Evolutionary conservation across 2,888 invertebrate genomes (phyloP).

Genomic region (Diarsia dahlii): DNA sequence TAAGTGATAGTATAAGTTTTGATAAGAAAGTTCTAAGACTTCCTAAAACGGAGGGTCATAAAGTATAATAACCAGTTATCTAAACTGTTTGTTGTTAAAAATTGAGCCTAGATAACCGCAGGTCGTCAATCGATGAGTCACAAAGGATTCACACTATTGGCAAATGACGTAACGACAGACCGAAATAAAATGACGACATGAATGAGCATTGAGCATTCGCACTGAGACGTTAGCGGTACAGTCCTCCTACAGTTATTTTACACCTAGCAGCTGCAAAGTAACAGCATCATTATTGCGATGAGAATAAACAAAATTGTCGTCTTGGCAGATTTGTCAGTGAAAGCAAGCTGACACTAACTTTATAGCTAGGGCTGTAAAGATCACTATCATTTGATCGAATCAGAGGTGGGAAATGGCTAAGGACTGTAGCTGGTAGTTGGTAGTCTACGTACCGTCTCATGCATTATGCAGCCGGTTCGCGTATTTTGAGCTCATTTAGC

Average conservation of each 20-base stretch:
- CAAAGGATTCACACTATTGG: constrained; percentile 47
- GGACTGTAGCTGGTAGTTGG: constrained; percentile 15
- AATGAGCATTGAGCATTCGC: constrained; percentile 58
- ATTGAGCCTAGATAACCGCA: constrained; percentile 53
- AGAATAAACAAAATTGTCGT: not conserved
- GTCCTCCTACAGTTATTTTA: not conserved
- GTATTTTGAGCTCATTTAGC: constrained; percentile 63
- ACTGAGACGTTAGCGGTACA: constrained; percentile 29
- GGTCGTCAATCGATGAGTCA: constrained; percentile 50
- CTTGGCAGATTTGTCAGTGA: not conserved
- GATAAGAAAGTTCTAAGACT: constrained; percentile 14
- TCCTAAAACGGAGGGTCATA: not conserved
- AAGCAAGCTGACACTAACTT: not conserved
- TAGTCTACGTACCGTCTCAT: constrained; percentile 54
- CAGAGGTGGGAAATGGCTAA: too few relatives aligned
- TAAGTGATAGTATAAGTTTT: too few relatives aligned
- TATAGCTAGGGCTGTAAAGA: not conserved
- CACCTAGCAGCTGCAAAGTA: not conserved
- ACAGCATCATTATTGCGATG: not conserved
- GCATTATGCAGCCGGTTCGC: constrained; percentile 62
- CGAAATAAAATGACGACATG: constrained; percentile 63
- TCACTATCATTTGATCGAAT: not conserved
- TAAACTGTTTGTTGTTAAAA: constrained; percentile 39
- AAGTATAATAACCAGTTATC: constrained; percentile 25
- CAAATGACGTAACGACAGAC: constrained; percentile 61